Conservation (phyloP, 2,113 vertebrate species). For the Salvelinus namaycush region DNA sequence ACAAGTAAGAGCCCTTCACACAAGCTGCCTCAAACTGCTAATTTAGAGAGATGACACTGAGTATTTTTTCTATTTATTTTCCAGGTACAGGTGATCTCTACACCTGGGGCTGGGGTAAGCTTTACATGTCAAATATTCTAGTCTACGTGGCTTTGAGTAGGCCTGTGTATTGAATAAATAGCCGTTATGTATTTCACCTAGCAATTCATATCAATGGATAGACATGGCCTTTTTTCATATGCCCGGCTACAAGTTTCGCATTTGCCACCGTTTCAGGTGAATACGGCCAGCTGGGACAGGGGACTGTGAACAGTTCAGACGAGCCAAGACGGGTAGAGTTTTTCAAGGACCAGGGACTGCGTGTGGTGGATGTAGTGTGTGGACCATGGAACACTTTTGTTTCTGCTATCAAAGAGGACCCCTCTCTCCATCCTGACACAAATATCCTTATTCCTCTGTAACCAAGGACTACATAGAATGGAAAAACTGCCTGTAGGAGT, state of each 20-base stretch:
- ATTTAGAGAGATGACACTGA: neutral
- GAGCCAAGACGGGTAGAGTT: conserved; percentile 74
- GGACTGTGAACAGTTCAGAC: conserved; percentile 72
- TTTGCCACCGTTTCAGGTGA: conserved; percentile 72
- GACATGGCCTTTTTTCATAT: no score
- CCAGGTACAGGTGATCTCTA: conserved; percentile 85
- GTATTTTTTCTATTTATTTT: conserved; percentile 36
- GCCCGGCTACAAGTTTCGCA: no score
- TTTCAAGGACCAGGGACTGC: conserved; percentile 70
- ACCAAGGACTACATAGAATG: neutral
- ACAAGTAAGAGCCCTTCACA: conserved; percentile 76
- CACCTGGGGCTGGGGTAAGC: conserved; percentile 98
- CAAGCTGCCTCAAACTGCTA: neutral
- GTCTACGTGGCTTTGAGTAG: neutral
- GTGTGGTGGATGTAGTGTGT: conserved; percentile 79
- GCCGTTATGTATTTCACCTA: no score
- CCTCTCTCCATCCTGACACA: conserved; percentile 18
- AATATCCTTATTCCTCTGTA: neutral
- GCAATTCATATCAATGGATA: no score
- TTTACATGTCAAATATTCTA: conserved; percentile 21
- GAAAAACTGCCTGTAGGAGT: neutral
- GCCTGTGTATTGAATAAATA: neutral
- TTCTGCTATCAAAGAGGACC: conserved; percentile 51
- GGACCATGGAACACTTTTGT: conserved; percentile 91
- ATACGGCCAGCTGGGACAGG: conserved; percentile 92